phyloP scores from a whole-genome alignment of 2,888 invertebrate genomes.

The Aricia artaxerxes region DNA sequence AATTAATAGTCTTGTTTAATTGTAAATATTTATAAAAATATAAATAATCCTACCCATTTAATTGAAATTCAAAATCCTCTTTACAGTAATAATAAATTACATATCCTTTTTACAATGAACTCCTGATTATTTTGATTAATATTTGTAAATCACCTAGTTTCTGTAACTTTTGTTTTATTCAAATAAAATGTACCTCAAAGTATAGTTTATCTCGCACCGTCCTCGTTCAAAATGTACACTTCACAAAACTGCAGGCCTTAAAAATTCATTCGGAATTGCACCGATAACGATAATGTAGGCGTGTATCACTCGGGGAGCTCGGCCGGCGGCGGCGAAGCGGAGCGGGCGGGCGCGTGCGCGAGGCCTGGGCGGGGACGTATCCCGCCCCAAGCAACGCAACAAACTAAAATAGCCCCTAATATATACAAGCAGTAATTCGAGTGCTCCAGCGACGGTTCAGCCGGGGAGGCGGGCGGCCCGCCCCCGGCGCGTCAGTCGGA shows the following conservation, averaged over 20 bases:
- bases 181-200: background rate
- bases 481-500: conserved; percentile 60
- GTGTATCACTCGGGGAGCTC: conserved; percentile 62
- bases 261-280: conserved; percentile 66
- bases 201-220: background rate
- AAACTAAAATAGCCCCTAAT: conserved; percentile 44
- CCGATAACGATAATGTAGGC: conserved; percentile 76
- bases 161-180: background rate
- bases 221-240: conserved; percentile 38
- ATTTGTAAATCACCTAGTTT: too few relatives aligned
- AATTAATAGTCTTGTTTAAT: too few relatives aligned
- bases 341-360: conserved; percentile 70
- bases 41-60: too few relatives aligned
- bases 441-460: conserved; percentile 40
- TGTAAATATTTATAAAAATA: too few relatives aligned
- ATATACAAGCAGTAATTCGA: conserved; percentile 37
- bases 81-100: too few relatives aligned
- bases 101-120: too few relatives aligned
- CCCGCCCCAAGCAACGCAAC: conserved; percentile 53
- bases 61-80: too few relatives aligned
- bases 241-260: conserved; percentile 63
- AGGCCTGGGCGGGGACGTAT: conserved; percentile 59
- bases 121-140: too few relatives aligned
- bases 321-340: conserved; percentile 49
- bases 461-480: conserved; percentile 62